Percentiles rank a stretch among this genome's conserved stretches.
Evolutionary conservation across 2,888 invertebrate genomes (phyloP).

Genomic region (Teleiodes luculella): DNA sequence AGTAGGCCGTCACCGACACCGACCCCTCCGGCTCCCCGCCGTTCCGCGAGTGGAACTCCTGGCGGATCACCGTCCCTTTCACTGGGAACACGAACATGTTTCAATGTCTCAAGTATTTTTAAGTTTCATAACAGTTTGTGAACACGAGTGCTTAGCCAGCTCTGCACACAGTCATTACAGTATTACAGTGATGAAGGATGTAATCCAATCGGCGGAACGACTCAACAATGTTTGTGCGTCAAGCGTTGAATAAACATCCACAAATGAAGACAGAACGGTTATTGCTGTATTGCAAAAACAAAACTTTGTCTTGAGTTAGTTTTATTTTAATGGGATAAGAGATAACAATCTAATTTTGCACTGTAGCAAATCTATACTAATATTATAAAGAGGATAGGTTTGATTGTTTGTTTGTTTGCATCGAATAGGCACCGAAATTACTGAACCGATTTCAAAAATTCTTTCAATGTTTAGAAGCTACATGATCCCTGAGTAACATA

Average conservation of each 20-base stretch:
- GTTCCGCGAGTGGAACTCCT: conserved; percentile 83
- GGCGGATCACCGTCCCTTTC: conserved; percentile 84
- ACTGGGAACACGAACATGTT: conserved; percentile 62
- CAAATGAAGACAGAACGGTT: neutral
- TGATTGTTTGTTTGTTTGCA: no score
- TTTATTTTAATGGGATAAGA: neutral
- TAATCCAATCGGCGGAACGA: neutral
- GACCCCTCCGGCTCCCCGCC: conserved; percentile 83
- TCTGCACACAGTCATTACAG: neutral
- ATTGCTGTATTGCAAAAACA: neutral
- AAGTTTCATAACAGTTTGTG: no score
- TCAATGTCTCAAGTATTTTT: no score
- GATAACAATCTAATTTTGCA: no score
- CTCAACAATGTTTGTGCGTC: neutral
- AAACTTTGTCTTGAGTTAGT: neutral
- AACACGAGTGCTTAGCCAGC: neutral
- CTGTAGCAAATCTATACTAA: no score
- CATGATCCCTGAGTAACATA: no score
- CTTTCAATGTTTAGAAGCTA: no score
- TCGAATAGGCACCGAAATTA: no score
- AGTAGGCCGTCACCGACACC: conserved; percentile 84
- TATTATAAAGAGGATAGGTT: no score
- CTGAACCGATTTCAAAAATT: no score
- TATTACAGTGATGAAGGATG: neutral
- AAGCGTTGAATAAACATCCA: conserved; percentile 2